These are phyloP conservation scores for Fundulus diaphanus DNA, from an alignment of 2,797 vertebrate genomes.

Conservation along the genomic window DNA sequence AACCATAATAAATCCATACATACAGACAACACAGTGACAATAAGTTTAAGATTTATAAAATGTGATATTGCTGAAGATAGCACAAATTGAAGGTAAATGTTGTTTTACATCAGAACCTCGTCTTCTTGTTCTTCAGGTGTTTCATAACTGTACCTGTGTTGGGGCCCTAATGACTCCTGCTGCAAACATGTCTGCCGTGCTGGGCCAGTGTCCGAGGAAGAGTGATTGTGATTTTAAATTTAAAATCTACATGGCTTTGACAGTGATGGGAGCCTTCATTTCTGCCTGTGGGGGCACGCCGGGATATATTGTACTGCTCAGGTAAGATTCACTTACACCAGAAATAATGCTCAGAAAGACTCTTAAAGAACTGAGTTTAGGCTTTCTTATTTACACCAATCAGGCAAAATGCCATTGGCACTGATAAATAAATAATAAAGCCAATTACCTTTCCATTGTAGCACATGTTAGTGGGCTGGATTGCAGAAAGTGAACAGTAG, in stretches of 20 bases:
- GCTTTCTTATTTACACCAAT: no score
- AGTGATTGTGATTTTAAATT: slow-evolving; percentile 86
- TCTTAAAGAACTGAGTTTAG: no score
- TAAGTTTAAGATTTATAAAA: neutral
- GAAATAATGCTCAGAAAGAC: neutral
- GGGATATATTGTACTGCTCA: slow-evolving; percentile 89
- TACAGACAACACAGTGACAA: neutral
- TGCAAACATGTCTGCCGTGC: slow-evolving; percentile 79
- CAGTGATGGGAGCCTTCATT: slow-evolving; percentile 87
- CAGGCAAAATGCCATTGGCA: no score
- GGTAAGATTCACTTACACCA: slow-evolving; percentile 74
- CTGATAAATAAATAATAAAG: no score
- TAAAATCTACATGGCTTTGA: slow-evolving; percentile 88
- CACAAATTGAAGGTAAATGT: neutral
- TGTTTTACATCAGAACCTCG: no score
- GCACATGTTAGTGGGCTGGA: no score
- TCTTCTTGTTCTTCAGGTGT: slow-evolving; percentile 75
- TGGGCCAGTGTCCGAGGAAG: slow-evolving; percentile 88
- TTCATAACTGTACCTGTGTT: slow-evolving; percentile 92
- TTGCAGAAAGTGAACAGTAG: no score
- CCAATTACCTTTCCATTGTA: no score
- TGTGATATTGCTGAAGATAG: no score
- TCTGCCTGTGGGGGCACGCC: slow-evolving; percentile 90
- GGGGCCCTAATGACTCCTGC: slow-evolving; percentile 52
- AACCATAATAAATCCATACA: neutral